Evolutionary conservation across 35 echinoderm and acorn worm genomes (phyloP).

Genomic region (Apostichopus parvimensis): DNA sequence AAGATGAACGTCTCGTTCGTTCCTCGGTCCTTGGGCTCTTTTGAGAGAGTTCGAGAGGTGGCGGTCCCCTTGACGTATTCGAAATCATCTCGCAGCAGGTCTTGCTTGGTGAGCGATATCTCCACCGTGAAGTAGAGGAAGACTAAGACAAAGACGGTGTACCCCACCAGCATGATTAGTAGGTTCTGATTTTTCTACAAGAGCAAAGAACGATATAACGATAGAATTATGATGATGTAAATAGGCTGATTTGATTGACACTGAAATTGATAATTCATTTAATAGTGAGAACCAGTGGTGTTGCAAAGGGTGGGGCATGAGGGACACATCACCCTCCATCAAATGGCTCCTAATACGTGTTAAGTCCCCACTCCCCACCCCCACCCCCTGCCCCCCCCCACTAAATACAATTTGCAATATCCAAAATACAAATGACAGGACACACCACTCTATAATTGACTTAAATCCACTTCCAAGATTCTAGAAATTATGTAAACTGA

Average conservation of each 20-base stretch:
- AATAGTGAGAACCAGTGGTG: too few species aligned
- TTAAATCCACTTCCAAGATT: too few species aligned
- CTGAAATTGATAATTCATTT: too few species aligned
- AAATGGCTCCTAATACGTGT: not conserved
- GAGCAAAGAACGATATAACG: not conserved
- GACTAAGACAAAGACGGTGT: not conserved
- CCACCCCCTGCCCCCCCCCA: not conserved
- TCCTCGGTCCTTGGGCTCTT: not conserved
- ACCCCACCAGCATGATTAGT: not conserved
- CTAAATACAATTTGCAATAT: not conserved
- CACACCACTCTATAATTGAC: too few species aligned
- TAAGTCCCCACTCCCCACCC: not conserved
- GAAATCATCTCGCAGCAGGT: not conserved
- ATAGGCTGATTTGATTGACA: too few species aligned
- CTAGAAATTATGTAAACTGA: too few species aligned
- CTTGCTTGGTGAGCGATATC: not conserved
- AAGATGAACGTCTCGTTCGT: constrained; percentile 9
- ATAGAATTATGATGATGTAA: too few species aligned
- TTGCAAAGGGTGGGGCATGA: too few species aligned
- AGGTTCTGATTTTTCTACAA: not conserved
- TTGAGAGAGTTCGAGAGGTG: too few species aligned
- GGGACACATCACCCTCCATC: too few species aligned
- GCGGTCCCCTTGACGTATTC: not conserved
- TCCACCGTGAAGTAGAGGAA: not conserved
- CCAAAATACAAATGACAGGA: not conserved